Conservation (phyloP, 2,888 invertebrate species). For the Meiosimyza platycephala region DNA sequence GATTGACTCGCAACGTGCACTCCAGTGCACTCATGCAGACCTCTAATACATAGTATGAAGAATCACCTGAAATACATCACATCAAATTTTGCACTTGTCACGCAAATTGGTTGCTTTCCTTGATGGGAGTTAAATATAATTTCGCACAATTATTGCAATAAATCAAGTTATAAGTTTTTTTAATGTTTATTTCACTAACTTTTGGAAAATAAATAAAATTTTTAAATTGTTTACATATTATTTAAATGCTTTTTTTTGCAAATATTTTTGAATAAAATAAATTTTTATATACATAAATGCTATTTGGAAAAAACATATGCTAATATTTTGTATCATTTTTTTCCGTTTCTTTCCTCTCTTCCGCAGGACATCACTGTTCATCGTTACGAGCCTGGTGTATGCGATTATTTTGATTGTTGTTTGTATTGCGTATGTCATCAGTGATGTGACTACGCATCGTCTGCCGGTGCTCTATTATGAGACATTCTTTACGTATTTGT, state of each 20-base stretch:
- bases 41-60: no score
- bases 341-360: slow-evolving; percentile 12
- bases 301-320: background rate
- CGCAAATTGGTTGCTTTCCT: no score
- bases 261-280: background rate
- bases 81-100: no score
- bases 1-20: no score
- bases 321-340: no score
- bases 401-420: slow-evolving; percentile 93
- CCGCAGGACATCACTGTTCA: slow-evolving; percentile 89
- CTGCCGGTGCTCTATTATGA: slow-evolving; percentile 93
- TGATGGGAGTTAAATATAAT: no score
- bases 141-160: no score
- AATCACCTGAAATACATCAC: no score
- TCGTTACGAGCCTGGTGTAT: slow-evolving; percentile 96
- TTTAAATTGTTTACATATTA: background rate
- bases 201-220: slow-evolving; percentile 3
- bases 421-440: slow-evolving; percentile 93
- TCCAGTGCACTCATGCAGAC: no score
- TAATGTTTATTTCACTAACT: background rate
- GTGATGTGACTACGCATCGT: slow-evolving; percentile 93
- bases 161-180: background rate
- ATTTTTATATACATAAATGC: no score
- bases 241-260: background rate
- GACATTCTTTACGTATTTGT: slow-evolving; percentile 94